phyloP scores from a whole-genome alignment of 2,888 invertebrate genomes.

The Hesperia comma region DNA sequence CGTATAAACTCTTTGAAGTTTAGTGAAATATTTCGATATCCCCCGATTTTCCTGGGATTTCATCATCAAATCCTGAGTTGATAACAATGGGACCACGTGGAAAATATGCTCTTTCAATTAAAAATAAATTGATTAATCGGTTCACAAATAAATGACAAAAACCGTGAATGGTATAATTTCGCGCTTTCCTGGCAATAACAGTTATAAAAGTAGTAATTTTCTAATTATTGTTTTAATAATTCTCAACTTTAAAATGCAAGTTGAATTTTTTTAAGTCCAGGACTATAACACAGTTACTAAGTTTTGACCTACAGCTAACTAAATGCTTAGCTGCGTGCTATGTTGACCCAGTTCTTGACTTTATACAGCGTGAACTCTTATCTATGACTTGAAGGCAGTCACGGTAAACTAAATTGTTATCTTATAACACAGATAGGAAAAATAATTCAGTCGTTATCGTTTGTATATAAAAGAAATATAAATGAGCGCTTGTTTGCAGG shows the following conservation, averaged over 20 bases:
- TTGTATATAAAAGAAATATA: background rate
- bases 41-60: too few species aligned
- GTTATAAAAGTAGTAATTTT: too few species aligned
- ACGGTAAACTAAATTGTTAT: constrained; percentile 24
- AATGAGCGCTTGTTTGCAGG: too few species aligned
- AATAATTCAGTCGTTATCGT: background rate
- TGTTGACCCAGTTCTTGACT: constrained; percentile 23
- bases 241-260: background rate
- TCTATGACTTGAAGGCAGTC: constrained; percentile 27
- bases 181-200: too few species aligned
- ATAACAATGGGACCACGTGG: too few species aligned
- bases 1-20: too few species aligned
- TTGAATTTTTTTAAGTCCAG: background rate
- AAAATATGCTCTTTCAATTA: too few species aligned
- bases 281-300: background rate
- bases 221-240: background rate
- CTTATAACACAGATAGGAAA: constrained; percentile 1
- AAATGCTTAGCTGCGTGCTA: constrained; percentile 21
- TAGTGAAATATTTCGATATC: too few species aligned
- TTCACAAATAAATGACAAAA: too few species aligned
- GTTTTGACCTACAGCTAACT: constrained; percentile 7
- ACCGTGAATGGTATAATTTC: too few species aligned
- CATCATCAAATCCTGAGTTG: too few species aligned
- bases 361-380: constrained; percentile 19
- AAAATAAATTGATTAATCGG: too few species aligned